Base-by-base conservation (phyloP, 2,888 invertebrate genomes). In the Arrhopalites spinosus region DNA sequence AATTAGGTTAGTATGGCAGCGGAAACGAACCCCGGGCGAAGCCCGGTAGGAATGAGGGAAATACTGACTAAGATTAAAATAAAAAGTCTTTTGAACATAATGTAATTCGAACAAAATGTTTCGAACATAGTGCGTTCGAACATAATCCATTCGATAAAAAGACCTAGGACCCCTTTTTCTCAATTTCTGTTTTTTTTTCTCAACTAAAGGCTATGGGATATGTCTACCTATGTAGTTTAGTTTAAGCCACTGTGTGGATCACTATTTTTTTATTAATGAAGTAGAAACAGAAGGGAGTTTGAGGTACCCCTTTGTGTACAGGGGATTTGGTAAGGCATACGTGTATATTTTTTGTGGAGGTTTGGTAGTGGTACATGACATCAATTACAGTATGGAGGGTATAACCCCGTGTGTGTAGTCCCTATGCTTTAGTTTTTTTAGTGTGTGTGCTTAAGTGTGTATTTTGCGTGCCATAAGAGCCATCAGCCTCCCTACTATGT, bases 391-490 rank as follows among this genome's bases (percentile, higher is more conserved):
- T 53, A n/a, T 53, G 20, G 8, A n/a, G 5, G 15, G 20, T 5
- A 53, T 53, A 53, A 1, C n/a, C n/a, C 17, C 59, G 5, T 20
- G 59, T 59, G 59, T 59, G 25, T 59, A 11, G 36, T 36, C 5
- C 11, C 5, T 36, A 25, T 23, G 59, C 23, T 13, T 20, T n/a
- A 56, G 53, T 45, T 45, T 50, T 5, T 50, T 11, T 13, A 7
- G 59, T 59, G 23, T 23, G 59, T 59, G 27, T 50, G 17, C 50
- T 17, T 45, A 45, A 56, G 59, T 25, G 59, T 59, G 20, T 25
- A 70, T 70, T 70, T 70, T 70, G 70, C 59, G 70, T 70, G 59
- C 59, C 59, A 25, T 23, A 56, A 70, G 70, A 70, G 70, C 70
- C 70, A 70, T 70, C 70, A 70, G 70, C 70, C 36, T 70, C 70